These are phyloP conservation scores for Troides oblongomaculatus DNA, from an alignment of 2,888 invertebrate genomes.

Conservation along the genomic window DNA sequence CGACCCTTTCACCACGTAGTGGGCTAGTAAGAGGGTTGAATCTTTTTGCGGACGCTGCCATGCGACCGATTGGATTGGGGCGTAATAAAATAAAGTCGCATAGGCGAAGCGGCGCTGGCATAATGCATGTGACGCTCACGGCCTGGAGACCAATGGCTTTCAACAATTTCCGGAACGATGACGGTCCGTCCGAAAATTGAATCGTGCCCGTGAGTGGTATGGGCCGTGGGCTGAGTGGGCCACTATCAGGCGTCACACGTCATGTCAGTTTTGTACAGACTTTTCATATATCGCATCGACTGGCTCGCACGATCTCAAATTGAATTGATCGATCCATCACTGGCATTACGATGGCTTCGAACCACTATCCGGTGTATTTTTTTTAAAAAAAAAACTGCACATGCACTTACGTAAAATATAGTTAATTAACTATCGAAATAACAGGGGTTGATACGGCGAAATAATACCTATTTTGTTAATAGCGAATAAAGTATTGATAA, in stretches of 20 bases:
- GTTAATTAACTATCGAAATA: no score
- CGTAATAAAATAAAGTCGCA: constrained; percentile 24
- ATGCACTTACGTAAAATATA: no score
- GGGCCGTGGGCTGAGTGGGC: constrained; percentile 11
- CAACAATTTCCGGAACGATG: constrained; percentile 44
- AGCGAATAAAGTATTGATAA: no score
- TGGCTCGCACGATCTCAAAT: not conserved
- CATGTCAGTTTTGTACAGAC: constrained; percentile 22
- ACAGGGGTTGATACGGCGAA: no score
- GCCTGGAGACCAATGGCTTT: constrained; percentile 38
- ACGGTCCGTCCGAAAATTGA: constrained; percentile 43
- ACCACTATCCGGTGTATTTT: not conserved
- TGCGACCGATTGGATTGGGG: constrained; percentile 11
- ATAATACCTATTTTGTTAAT: no score
- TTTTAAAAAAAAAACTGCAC: not conserved
- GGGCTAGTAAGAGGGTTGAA: constrained; percentile 27
- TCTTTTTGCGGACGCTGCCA: constrained; percentile 18
- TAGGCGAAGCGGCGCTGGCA: constrained; percentile 10
- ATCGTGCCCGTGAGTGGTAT: constrained; percentile 35
- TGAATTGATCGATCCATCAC: not conserved
- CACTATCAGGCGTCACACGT: constrained; percentile 6
- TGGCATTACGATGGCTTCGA: not conserved
- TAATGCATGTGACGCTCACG: constrained; percentile 28
- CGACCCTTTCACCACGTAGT: constrained; percentile 19
- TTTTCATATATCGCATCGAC: not conserved